Base-by-base conservation (phyloP, 2,888 invertebrate species). In the Sceliomorpha sp. region DNA sequence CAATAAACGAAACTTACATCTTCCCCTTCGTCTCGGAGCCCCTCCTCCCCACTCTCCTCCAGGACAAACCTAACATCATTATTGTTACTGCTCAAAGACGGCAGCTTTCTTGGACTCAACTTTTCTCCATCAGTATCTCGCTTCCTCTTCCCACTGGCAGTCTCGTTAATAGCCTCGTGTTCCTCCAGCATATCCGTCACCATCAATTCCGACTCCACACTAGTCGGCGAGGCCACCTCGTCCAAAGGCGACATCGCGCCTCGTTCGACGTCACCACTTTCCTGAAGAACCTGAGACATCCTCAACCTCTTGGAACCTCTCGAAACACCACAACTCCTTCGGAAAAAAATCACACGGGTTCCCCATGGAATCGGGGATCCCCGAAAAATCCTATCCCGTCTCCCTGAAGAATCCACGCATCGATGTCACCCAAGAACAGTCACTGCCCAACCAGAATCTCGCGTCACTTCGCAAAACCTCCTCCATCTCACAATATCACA, bases 11-110 rank as follows among this genome's bases (percentile, higher is more conserved):
- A 15, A 86, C 87, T 87, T 78, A 87, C 87, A 60, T 87, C 85
- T 50, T 87, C 86, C 10, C 66, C 77, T 45, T 86, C 85, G 17
- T 87, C 84, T 39, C 77, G 81, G 6, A 85, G 76, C 26, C 74
- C 78, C 44, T 86, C 86, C 53, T 83, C 83, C 14, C 63, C 76
- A 51, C 72, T 81, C 24, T 84, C 83, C 26, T 85, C 83, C 44
- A 87, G 81, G 7, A 87, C 87, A 69, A 88, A 88, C 20, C 80
- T 78, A 20, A 87, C 87, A 75, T 88, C 87, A 72, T 87, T 87
- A 71, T 88, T 87, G 76, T 87, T 87, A 40, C 60, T 72, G 1
- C 81, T 56, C 39, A 86, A 70, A 5, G 83, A 79, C 10, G 87
- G 81, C 53, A 87, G 73, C 74, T 88, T 87, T 67, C 86, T 78